Base-by-base conservation (phyloP, 2,113 vertebrate species). In the Halichoeres trimaculatus region DNA sequence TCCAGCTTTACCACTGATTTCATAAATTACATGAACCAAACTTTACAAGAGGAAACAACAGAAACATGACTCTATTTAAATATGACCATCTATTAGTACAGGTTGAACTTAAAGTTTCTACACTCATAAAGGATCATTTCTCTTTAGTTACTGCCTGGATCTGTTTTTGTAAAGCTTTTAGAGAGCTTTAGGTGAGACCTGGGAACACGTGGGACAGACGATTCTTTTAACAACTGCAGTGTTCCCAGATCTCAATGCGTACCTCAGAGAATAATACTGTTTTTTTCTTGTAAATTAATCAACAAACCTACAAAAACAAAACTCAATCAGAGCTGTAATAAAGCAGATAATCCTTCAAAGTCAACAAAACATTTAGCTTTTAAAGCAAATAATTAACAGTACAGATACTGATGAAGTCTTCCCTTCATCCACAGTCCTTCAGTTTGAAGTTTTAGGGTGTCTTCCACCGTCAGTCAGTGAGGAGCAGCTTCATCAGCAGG, bases 391-490 rank as follows among this genome's bases (percentile, higher is more conserved):
- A 26, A 53, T 35, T 13, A 67, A 40, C 24, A 50, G 68, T 24
- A 22, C 48, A 38, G 52, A 41, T 36, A 63, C 45, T 63, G 53
- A 69, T 60, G 60, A 38, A 57, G 38, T 50, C 45, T 4, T 48
- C 45, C 19, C 9, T 14, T 45, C 19, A 8, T 48, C 43, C 17
- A 47, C 43, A 47, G 41, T 47, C 45, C 45, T 20, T 48, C 45
- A 48, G 6, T 8, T 8, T n/a, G 14, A 8, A n/a, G 22, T 70
- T 82, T 79, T 82, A 84, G 10, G 58, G 63, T 81, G 63, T 54
- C 40, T 70, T 76, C 20, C 56, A 74, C 69, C 54, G 57, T 26
- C 40, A 73, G 50, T 76, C 55, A 72, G 45, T 62, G 65, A 78
- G 45, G 22, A 59, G 66, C 57, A 69, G 58, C 63, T 67, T 81